Evolutionary conservation across 2,113 vertebrate genomes (phyloP).

Genomic region (Heteronetta atricapilla): DNA sequence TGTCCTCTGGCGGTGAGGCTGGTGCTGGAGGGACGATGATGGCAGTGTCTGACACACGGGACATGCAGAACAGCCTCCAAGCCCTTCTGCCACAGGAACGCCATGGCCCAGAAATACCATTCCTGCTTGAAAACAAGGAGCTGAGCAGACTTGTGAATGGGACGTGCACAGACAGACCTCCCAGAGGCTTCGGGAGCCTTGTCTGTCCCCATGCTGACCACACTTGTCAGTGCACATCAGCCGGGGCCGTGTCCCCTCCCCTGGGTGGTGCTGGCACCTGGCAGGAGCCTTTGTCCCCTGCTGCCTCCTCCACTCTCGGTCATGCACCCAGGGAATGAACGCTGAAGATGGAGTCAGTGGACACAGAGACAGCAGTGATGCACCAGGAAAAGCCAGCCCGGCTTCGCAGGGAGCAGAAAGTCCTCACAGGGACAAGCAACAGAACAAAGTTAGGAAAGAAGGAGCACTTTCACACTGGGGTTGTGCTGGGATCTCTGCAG

Average conservation of each 20-base stretch:
- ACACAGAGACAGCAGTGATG: no score
- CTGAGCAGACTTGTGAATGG: background rate
- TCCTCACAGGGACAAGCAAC: background rate
- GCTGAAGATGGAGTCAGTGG: no score
- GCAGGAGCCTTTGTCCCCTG: background rate
- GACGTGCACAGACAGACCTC: background rate
- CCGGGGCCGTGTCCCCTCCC: background rate
- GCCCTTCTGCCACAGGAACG: background rate
- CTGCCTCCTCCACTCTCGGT: background rate
- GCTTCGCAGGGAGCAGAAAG: background rate
- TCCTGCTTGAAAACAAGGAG: background rate
- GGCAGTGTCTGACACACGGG: background rate
- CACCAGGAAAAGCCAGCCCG: no score
- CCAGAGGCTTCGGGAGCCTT: background rate
- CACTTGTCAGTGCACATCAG: background rate
- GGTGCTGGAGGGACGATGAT: background rate
- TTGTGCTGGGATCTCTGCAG: background rate
- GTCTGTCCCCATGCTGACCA: background rate
- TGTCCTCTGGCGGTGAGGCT: background rate
- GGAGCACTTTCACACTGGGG: background rate
- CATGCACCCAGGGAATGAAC: no score
- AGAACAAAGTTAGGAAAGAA: background rate
- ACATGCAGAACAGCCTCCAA: background rate
- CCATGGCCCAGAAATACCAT: background rate
- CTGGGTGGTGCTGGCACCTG: accelerated